These are phyloP conservation scores for Bimastos eiseni DNA, from an alignment of 2,888 invertebrate species.

Conservation along the genomic window DNA sequence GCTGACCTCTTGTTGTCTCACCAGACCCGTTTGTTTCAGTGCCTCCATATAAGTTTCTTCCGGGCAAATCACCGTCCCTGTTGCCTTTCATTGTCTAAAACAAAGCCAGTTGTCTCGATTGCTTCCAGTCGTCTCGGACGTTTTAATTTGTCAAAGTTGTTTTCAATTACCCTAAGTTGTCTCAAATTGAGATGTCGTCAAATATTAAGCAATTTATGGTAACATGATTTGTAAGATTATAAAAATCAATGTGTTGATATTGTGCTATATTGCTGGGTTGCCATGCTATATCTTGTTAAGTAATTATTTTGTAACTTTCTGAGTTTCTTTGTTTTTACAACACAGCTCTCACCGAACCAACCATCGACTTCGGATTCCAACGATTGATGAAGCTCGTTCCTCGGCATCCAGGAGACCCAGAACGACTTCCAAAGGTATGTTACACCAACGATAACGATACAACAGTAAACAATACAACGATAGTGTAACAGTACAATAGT, in stretches of 20 bases:
- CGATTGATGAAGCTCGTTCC: constrained; percentile 96
- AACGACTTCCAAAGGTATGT: constrained; percentile 87
- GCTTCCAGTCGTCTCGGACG: neutral
- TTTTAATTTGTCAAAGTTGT: neutral
- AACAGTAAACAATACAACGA: neutral
- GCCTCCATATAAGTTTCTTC: too few relatives aligned
- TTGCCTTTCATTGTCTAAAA: too few relatives aligned
- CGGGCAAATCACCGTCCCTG: too few relatives aligned
- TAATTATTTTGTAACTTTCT: neutral
- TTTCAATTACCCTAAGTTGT: neutral
- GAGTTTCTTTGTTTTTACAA: neutral
- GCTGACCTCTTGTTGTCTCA: neutral
- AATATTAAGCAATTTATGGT: too few relatives aligned
- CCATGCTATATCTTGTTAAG: too few relatives aligned
- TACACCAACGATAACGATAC: neutral
- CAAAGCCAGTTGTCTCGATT: neutral
- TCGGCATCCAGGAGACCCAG: constrained; percentile 96
- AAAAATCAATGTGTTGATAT: neutral
- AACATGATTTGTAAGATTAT: too few relatives aligned
- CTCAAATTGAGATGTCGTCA: neutral
- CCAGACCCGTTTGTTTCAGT: too few relatives aligned
- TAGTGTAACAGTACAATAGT: neutral
- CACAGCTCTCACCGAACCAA: constrained; percentile 92
- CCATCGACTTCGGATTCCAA: constrained; percentile 99
- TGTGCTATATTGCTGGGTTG: neutral